Percentiles rank a stretch among this genome's conserved stretches.
These are phyloP conservation scores for Gambusia affinis DNA, from an alignment of 2,113 vertebrate genomes.

Conservation along the genomic window DNA sequence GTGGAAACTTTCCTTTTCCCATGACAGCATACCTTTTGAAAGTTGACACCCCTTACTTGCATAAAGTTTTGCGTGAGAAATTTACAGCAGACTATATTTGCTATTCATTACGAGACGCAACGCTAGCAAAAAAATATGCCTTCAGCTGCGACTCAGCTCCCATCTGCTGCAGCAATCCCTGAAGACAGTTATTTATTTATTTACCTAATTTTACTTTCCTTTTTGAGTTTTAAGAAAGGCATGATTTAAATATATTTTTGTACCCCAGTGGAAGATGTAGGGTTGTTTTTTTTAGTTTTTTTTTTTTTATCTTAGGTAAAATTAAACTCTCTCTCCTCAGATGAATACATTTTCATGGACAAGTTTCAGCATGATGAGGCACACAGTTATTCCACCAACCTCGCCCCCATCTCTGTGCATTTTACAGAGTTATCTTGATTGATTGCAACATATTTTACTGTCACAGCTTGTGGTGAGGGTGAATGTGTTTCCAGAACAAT, in stretches of 20 bases:
- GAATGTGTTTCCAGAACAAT: slow-evolving; percentile 57
- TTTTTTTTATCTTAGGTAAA: neutral
- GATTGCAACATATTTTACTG: slow-evolving; percentile 71
- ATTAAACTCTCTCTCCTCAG: slow-evolving; percentile 36
- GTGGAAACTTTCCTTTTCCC: neutral
- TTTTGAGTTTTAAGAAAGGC: neutral
- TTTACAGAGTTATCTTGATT: slow-evolving; percentile 59
- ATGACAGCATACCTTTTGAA: neutral
- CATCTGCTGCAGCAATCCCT: neutral
- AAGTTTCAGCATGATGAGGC: slow-evolving; percentile 62
- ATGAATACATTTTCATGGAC: slow-evolving; percentile 56
- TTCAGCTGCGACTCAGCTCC: slow-evolving; percentile 3
- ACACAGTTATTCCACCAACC: slow-evolving; percentile 36
- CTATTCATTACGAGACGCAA: slow-evolving; percentile 8
- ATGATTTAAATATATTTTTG: neutral
- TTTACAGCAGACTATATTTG: neutral
- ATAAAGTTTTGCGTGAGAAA: neutral
- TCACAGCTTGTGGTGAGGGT: slow-evolving; percentile 58
- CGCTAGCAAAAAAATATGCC: neutral
- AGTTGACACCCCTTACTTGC: neutral
- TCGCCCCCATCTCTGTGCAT: slow-evolving; percentile 46
- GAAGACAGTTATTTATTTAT: neutral
- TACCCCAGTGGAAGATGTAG: neutral
- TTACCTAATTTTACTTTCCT: slow-evolving; percentile 1
- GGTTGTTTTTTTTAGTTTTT: neutral